Evolutionary conservation across 2,888 invertebrate genomes (phyloP), one percentile per base, ranked within the genome.

Genomic region (Epiblema foenella): DNA sequence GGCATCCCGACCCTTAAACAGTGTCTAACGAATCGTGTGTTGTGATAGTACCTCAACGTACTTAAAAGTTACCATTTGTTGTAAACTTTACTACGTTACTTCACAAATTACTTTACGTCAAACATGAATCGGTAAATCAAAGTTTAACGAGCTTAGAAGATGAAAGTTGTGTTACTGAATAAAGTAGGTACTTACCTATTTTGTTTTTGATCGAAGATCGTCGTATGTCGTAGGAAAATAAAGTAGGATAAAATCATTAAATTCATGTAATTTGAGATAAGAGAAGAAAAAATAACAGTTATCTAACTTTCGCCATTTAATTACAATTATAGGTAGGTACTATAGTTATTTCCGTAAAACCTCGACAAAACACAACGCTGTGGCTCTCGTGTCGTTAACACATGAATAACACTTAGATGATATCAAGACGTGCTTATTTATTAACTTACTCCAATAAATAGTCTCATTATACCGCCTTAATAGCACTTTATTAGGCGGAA

Each of bases 1-100:
- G 74, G 77, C 78, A 76, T 80, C 76, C 75, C 77, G 76, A 76
- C 76, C 78, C 78, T 78, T 83, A 83, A 86, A 82, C 81, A 78
- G 75, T 73, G 77, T 76, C 79, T 86, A 85, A 86, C 82, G 83
- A 87, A 85, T 63, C 52, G 42, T 63, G 39, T 68, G 29, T 56
- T 56, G 39, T 58, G 58, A 66, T 60, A 51, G 46, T 17, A n/a
- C n/a, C n/a, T n/a, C n/a, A 71, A 60, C 37, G 39, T 71, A 62
- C 69, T 64, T 69, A 67, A 71, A 62, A 67, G 66, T 62, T 66
- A 54, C 52, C 37, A 56, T 63, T 69, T 12, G 37, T 66, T 66
- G 49, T 15, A 15, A 70, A 66, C 60, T 70, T 54, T 24, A 24
- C 2, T 20, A 24, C 52, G 12, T 56, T 42, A 9, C 17, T 37